These are phyloP conservation scores for Psilanteris sp. DNA, from an alignment of 1,140 invertebrate genomes.

Conservation along the genomic window DNA sequence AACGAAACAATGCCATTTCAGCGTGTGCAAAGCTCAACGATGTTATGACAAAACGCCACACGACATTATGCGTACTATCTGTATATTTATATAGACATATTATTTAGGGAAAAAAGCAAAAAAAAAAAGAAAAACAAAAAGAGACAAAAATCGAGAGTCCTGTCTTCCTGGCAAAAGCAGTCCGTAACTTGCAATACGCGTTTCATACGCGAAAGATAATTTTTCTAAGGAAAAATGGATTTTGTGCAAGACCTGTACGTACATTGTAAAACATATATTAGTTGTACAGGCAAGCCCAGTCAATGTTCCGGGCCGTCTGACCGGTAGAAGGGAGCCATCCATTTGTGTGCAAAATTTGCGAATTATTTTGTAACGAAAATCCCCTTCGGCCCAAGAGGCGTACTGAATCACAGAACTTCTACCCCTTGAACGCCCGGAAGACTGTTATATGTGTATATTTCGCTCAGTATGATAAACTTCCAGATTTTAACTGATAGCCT, in stretches of 20 bases:
- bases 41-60: slow-evolving; percentile 29
- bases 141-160: slow-evolving; percentile 65
- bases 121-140: slow-evolving; percentile 60
- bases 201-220: slow-evolving; percentile 38
- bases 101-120: slow-evolving; percentile 63
- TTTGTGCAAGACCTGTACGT: slow-evolving; percentile 46
- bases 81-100: slow-evolving; percentile 69
- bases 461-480: slow-evolving; percentile 59
- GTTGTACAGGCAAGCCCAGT: slow-evolving; percentile 51
- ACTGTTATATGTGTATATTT: slow-evolving; percentile 62
- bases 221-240: slow-evolving; percentile 54
- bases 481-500: slow-evolving; percentile 51
- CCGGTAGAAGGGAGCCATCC: slow-evolving; percentile 62
- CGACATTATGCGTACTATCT: slow-evolving; percentile 69
- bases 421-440: slow-evolving; percentile 68
- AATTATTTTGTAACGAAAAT: slow-evolving; percentile 25
- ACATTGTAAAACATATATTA: slow-evolving; percentile 59
- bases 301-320: slow-evolving; percentile 64
- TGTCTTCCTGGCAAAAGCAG: slow-evolving; percentile 70
- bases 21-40: slow-evolving; percentile 30
- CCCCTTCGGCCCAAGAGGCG: too few species aligned
- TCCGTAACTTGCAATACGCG: slow-evolving; percentile 65
- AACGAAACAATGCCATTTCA: slow-evolving; percentile 11
- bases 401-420: too few species aligned
- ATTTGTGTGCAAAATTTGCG: slow-evolving; percentile 29